phyloP scores from a whole-genome alignment of 2,113 vertebrate species.

The Toxotes jaculatrix region DNA sequence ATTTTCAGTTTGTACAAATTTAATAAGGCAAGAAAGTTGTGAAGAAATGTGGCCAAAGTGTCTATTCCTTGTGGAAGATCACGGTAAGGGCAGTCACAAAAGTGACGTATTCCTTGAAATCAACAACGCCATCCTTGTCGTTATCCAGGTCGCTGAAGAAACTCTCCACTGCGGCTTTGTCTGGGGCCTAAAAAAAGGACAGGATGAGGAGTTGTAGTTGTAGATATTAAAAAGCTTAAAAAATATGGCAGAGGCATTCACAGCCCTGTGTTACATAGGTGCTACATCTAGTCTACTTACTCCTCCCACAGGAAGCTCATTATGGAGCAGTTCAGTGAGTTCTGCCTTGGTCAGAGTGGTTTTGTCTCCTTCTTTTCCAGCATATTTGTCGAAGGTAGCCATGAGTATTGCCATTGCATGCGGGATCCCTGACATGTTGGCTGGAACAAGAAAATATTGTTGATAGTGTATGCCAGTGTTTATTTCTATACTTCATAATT shows the following conservation, averaged over 20 bases:
- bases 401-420: conserved; percentile 81
- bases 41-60: background rate
- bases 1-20: background rate
- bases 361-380: conserved; percentile 86
- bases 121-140: conserved; percentile 29
- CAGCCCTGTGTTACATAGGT: background rate
- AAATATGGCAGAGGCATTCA: background rate
- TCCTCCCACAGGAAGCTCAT: conserved; percentile 75
- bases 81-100: conserved; percentile 56
- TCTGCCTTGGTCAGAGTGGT: conserved; percentile 87
- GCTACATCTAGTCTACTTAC: conserved; percentile 70
- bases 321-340: conserved; percentile 84
- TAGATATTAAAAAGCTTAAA: background rate
- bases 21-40: background rate
- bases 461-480: background rate
- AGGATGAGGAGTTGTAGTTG: background rate
- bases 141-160: conserved; percentile 69
- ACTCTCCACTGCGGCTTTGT: rapidly evolving
- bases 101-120: conserved; percentile 70
- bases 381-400: conserved; percentile 85
- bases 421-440: conserved; percentile 73
- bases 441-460: conserved; percentile 7
- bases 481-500: background rate
- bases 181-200: background rate
- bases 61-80: conserved; percentile 22